Base-by-base conservation (phyloP, 2,113 vertebrate genomes). In the Istiophorus platypterus region DNA sequence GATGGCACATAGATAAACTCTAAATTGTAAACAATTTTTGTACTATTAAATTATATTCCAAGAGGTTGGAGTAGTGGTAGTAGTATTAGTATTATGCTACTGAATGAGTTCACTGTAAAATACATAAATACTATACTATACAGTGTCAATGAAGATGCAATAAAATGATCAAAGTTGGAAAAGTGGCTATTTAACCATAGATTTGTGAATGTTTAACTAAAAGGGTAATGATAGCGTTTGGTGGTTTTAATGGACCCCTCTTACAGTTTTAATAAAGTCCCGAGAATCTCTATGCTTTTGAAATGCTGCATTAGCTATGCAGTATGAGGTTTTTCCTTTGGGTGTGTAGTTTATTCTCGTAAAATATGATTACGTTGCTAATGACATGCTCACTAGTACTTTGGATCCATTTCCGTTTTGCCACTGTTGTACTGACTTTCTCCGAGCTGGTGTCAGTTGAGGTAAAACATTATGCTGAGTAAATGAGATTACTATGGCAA, bases 371-470 rank as follows among this genome's bases (percentile, higher is more conserved):
- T 10, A 41, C 39, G 11, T 17, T 13, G 3, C 45, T 47, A 47
- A 47, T 4, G 17, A 17, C 45, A 17, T 47, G 15, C 2, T 17
- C 14, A 17, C 45, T 47, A 18, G 14, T 47, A 15, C 45, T 47
- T 18, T 18, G 13, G 17, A 49, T 20, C 7, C 9, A 29, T 62
- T 26, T 52, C 15, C 9, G 58, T 26, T 69, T 76, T 81, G 85
- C 73, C 85, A 74, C 52, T 0, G 72, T 26, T 73, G 18, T 37
- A 22, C 57, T 64, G 67, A 80, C 11, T 41, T 5, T 20, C 17
- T 49, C 45, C 24, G 17, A 59, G 47, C 39, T 61, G 59, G 42
- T 22, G 18, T 37, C 14, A 57, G n/a, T 3, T 14, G 7, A 72
- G 26, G 47, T n/a, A 80, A 42, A 52, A 68, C 37, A 42, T 13